phyloP scores from a whole-genome alignment of 2,113 vertebrate species.

The Lepus europaeus region DNA sequence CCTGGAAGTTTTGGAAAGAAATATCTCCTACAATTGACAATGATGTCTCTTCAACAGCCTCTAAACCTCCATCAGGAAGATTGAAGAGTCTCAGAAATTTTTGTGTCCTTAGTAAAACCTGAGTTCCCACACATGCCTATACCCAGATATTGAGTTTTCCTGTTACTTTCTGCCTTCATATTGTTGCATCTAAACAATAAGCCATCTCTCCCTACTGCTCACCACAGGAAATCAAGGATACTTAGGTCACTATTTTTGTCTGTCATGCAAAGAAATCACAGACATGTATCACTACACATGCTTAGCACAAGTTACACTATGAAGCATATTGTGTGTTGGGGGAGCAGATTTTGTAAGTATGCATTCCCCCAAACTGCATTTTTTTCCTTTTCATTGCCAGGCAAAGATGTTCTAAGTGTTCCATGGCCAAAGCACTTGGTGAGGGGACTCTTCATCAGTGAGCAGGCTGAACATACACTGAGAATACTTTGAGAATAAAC shows the following conservation, averaged over 20 bases:
- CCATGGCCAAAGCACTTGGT: neutral
- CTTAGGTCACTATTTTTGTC: neutral
- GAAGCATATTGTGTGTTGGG: neutral
- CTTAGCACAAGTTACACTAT: neutral
- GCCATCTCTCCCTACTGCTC: neutral
- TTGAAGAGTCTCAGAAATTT: neutral
- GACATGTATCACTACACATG: neutral
- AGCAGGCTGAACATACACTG: neutral
- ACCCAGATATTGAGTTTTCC: neutral
- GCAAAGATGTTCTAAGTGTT: neutral
- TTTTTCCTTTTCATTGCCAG: neutral
- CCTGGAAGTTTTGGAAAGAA: neutral
- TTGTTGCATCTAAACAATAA: neutral
- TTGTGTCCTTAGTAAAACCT: neutral
- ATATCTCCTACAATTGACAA: neutral
- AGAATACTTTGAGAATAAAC: neutral
- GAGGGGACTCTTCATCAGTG: neutral
- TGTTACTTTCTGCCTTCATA: neutral
- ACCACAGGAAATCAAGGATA: neutral
- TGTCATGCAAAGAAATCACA: neutral
- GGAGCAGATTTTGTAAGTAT: neutral
- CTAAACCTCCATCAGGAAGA: neutral
- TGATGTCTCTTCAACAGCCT: neutral
- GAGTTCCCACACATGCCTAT: neutral
- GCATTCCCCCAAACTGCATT: neutral